Evolutionary conservation across 2,888 invertebrate species (phyloP).

Genomic region (Malthinus flaveolus): DNA sequence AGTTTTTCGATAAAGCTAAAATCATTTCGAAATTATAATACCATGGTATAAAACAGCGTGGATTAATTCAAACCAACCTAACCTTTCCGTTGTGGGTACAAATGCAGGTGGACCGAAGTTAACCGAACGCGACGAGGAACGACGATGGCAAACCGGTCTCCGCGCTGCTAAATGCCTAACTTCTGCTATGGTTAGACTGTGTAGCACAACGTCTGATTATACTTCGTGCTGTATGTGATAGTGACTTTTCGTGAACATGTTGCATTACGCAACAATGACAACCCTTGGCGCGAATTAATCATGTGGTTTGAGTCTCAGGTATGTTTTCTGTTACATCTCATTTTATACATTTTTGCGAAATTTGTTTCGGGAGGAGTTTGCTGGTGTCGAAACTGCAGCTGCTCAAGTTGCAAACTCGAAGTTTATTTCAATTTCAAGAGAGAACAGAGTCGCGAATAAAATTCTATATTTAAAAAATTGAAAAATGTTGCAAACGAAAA

Average conservation of each 20-base stretch:
- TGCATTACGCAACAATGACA: slow-evolving; percentile 53
- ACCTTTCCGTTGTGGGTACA: slow-evolving; percentile 51
- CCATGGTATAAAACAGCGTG: slow-evolving; percentile 13
- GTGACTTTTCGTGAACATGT: slow-evolving; percentile 49
- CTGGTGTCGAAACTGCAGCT: slow-evolving; percentile 2
- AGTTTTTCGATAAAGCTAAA: slow-evolving; percentile 3
- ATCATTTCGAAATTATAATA: slow-evolving; percentile 28
- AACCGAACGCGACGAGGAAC: slow-evolving; percentile 51
- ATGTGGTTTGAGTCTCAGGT: slow-evolving; percentile 58
- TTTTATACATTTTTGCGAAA: neutral
- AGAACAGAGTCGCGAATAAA: too few species aligned
- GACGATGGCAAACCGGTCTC: slow-evolving; percentile 53
- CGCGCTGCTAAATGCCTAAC: slow-evolving; percentile 43
- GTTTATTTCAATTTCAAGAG: neutral
- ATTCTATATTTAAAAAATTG: too few species aligned
- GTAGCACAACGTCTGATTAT: slow-evolving; percentile 44
- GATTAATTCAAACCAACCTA: slow-evolving; percentile 45
- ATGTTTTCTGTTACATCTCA: slow-evolving; percentile 34
- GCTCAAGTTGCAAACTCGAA: neutral
- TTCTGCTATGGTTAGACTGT: slow-evolving; percentile 46
- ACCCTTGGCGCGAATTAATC: slow-evolving; percentile 49
- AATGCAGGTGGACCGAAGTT: slow-evolving; percentile 60
- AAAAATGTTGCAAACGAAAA: too few species aligned
- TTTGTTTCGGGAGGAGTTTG: neutral
- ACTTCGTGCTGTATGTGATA: slow-evolving; percentile 46